Base-by-base conservation (phyloP, 1,140 invertebrate species). In the Tribolium castaneum region DNA sequence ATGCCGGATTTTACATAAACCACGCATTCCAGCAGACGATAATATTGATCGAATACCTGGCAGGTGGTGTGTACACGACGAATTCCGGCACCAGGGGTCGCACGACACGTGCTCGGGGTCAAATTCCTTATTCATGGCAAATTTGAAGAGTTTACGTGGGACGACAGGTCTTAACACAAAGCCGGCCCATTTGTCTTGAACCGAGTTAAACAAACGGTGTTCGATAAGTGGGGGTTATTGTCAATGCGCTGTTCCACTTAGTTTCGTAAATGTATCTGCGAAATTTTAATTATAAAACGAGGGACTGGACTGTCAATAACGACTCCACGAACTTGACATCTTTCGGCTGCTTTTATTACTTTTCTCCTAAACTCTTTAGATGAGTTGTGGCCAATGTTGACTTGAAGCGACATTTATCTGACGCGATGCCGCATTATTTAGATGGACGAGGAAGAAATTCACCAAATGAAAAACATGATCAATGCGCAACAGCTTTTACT, bases 11-110 rank as follows among this genome's bases (percentile, higher is more conserved):
- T 66, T 34, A 9, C 59, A n/a, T 59, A 35, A 66, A 66, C 25
- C 59, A 66, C 59, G 59, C 59, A 35, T 66, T 66, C 14, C 45
- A 73, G 9, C 49, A 73, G 71, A 73, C 71, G 71, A 73, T 52
- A 54, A 73, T 73, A 73, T 73, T 73, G 71, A 73, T 73, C 71
- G 71, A 73, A 51, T 73, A 73, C 71, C 71, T 73, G 49, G 45
- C 71, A 51, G 71, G 71, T 52, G 50, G 50, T 73, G 59, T 66
- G 30, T 66, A 66, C 30, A 34, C 25, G 59, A 35, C 10, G 35
- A 66, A 66, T 66, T 66, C 59, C 59, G 59, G 59, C 59, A 35
- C 59, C 59, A 66, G 59, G 59, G 59, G 59, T 66, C 59, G 59
- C 59, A 25, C 59, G 59, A 66, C 59, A 66, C 59, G 59, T 66